phyloP scores from a whole-genome alignment of 2,113 vertebrate genomes.

The Ptychochromis oligacanthus region DNA sequence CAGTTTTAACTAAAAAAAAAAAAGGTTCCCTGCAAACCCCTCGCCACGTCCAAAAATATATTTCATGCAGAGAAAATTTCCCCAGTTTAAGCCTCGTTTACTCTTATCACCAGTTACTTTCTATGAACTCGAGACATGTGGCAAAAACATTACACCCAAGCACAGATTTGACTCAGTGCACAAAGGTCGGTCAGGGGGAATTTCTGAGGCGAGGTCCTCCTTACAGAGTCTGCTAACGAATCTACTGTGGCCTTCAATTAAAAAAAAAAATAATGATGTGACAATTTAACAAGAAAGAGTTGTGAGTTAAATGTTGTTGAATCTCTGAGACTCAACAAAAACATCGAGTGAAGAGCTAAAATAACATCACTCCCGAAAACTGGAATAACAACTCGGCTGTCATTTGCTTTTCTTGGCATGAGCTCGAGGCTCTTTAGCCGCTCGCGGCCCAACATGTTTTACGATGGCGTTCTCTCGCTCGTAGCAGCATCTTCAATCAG shows the following conservation, averaged over 20 bases:
- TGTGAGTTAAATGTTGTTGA: constrained; percentile 1
- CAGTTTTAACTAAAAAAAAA: background rate
- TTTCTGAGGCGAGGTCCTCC: background rate
- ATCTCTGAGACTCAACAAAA: constrained; percentile 33
- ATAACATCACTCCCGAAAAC: constrained; percentile 34
- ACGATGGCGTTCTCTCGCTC: constrained; percentile 12
- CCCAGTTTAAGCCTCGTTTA: background rate
- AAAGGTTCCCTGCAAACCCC: background rate
- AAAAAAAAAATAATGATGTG: constrained; percentile 32
- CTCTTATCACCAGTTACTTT: background rate
- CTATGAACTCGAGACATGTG: background rate
- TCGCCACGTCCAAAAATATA: background rate
- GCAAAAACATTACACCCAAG: constrained; percentile 1
- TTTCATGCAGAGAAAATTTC: no score
- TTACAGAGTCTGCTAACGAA: background rate
- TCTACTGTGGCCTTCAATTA: constrained; percentile 22
- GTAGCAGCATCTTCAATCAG: constrained; percentile 60
- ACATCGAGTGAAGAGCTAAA: constrained; percentile 41
- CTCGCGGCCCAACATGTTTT: constrained; percentile 36
- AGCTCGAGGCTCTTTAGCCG: constrained; percentile 32
- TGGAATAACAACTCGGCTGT: constrained; percentile 49
- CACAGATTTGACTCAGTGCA: background rate
- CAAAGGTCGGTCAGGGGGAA: background rate
- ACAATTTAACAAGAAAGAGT: constrained; percentile 25
- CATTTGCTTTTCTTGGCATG: constrained; percentile 54